Conservation (phyloP, 1,140 invertebrate species). For the Drosophila tani region DNA sequence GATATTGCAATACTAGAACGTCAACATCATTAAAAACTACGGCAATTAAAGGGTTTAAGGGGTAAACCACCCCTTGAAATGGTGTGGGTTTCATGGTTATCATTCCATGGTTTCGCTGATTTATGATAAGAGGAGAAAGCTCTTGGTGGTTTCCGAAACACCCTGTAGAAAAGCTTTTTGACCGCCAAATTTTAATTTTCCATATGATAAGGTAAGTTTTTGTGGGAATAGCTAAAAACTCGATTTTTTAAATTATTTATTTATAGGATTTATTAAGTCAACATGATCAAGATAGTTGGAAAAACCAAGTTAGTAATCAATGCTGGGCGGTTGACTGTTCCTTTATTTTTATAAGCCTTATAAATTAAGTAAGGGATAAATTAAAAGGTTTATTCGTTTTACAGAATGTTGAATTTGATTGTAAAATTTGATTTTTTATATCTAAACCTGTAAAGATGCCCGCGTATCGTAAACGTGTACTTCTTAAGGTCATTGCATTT, state of each 20-base stretch:
- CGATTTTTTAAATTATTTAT: neutral
- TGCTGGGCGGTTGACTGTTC: neutral
- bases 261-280: neutral
- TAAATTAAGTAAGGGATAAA: neutral
- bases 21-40: no score
- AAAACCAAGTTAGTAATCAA: neutral
- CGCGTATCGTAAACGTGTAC: neutral
- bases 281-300: no score
- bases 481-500: neutral
- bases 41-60: neutral
- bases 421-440: neutral
- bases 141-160: neutral
- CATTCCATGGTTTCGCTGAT: neutral
- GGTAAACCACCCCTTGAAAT: neutral
- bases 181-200: neutral
- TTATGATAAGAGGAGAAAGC: conserved; percentile 5
- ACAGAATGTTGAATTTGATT: no score
- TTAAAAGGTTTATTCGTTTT: neutral
- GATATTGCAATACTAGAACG: no score
- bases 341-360: neutral
- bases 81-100: neutral
- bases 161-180: conserved; percentile 7
- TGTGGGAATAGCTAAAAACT: no score
- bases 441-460: no score
- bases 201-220: neutral